These are phyloP conservation scores for Guaruba guarouba DNA, from an alignment of 2,113 vertebrate species.

Conservation along the genomic window DNA sequence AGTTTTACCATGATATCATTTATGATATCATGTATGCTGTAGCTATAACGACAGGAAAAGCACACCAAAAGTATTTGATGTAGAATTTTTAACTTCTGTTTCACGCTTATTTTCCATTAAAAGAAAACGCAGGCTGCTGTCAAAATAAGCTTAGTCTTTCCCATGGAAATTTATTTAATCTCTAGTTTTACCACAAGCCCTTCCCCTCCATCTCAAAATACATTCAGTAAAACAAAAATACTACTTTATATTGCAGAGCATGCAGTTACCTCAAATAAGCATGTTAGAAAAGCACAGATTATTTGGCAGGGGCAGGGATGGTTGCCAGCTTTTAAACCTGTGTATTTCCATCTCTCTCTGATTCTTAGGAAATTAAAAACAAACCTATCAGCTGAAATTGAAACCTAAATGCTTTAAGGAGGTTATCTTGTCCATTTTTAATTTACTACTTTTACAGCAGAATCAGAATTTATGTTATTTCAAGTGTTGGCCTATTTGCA, in stretches of 20 bases:
- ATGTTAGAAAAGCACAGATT: neutral
- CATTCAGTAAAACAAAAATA: neutral
- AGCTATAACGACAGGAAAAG: neutral
- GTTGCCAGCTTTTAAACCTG: slow-evolving; percentile 3
- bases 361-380: neutral
- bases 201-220: neutral
- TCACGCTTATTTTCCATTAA: neutral
- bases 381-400: neutral
- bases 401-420: neutral
- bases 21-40: too few relatives aligned
- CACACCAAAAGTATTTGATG: neutral
- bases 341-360: neutral
- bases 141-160: neutral
- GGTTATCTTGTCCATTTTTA: neutral
- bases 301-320: neutral
- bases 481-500: slow-evolving; percentile 80
- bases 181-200: neutral
- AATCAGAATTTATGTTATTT: slow-evolving; percentile 71
- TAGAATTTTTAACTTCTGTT: neutral
- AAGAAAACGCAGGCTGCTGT: neutral
- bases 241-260: neutral
- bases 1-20: neutral
- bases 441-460: neutral
- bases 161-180: neutral
- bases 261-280: neutral